Percentiles rank a stretch among this genome's conserved stretches.
Evolutionary conservation across 2,888 invertebrate genomes (phyloP).

Genomic region (Mesopsocus fuscifrons): DNA sequence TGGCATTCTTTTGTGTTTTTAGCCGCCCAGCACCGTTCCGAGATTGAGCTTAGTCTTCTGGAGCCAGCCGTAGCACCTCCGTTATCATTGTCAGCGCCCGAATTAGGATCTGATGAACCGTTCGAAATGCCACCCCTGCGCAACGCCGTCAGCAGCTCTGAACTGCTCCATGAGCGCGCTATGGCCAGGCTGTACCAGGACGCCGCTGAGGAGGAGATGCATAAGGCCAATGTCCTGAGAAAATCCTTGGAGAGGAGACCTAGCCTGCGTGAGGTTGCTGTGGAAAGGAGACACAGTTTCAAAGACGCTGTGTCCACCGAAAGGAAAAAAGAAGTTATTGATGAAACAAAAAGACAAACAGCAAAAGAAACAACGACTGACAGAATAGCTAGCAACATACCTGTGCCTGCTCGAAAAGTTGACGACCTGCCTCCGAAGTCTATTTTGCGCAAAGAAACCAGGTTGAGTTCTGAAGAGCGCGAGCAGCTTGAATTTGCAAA

Average conservation of each 20-base stretch:
- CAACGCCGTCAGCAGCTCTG: conserved; percentile 62
- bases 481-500: conserved; percentile 5
- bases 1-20: too few species aligned
- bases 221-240: conserved; percentile 23
- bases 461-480: background rate
- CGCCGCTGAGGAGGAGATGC: conserved; percentile 51
- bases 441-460: background rate
- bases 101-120: conserved; percentile 43
- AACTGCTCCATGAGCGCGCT: conserved; percentile 60
- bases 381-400: too few species aligned
- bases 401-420: background rate
- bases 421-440: background rate
- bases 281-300: conserved; percentile 10
- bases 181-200: conserved; percentile 68
- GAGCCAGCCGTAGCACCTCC: conserved; percentile 56
- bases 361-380: background rate
- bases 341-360: background rate
- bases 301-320: background rate
- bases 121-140: conserved; percentile 35
- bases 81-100: conserved; percentile 64
- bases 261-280: conserved; percentile 17
- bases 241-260: conserved; percentile 22
- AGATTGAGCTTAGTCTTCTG: conserved; percentile 18
- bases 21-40: conserved; percentile 4
- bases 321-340: background rate